Percentiles rank a stretch among this genome's conserved stretches.
phyloP scores from a whole-genome alignment of 2,797 vertebrate species.

The Capromys pilorides region DNA sequence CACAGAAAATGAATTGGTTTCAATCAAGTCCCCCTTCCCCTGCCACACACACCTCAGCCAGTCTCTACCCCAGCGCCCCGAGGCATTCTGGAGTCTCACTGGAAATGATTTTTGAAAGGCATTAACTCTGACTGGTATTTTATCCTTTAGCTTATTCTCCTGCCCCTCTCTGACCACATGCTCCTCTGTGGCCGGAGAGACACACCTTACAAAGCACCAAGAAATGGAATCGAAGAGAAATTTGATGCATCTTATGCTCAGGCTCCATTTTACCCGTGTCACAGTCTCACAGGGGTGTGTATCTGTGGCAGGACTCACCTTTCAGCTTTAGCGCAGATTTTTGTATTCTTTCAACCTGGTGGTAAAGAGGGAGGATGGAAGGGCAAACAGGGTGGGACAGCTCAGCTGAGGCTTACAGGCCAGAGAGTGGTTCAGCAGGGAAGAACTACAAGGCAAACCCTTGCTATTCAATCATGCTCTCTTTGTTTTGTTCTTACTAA shows the following conservation, averaged over 20 bases:
- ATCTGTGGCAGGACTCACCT: conserved; percentile 57
- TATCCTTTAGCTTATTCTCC: neutral
- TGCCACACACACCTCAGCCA: neutral
- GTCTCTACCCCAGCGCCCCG: neutral
- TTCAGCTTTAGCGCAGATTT: conserved; percentile 66
- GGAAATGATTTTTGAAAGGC: conserved; percentile 5
- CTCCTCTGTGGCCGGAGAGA: neutral
- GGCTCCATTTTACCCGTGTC: conserved; percentile 40
- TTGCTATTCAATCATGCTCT: conserved; percentile 14
- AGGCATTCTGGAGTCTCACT: neutral
- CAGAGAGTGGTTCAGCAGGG: conserved; percentile 50
- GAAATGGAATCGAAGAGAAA: conserved; percentile 48
- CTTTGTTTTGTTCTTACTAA: conserved; percentile 57
- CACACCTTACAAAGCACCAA: conserved; percentile 23
- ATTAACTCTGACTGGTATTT: neutral
- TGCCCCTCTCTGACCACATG: conserved; percentile 36
- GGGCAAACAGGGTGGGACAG: conserved; percentile 54
- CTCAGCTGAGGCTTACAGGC: neutral
- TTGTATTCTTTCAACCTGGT: conserved; percentile 55
- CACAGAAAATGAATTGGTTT: neutral
- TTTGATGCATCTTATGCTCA: conserved; percentile 42
- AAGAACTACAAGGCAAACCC: conserved; percentile 18
- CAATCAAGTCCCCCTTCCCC: neutral
- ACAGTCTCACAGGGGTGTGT: conserved; percentile 50
- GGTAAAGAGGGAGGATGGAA: conserved; percentile 55